A percentile compares a stretch with the other conserved stretches of the same genome.
phyloP scores from a whole-genome alignment of 2,113 vertebrate species.

The Spea bombifrons region DNA sequence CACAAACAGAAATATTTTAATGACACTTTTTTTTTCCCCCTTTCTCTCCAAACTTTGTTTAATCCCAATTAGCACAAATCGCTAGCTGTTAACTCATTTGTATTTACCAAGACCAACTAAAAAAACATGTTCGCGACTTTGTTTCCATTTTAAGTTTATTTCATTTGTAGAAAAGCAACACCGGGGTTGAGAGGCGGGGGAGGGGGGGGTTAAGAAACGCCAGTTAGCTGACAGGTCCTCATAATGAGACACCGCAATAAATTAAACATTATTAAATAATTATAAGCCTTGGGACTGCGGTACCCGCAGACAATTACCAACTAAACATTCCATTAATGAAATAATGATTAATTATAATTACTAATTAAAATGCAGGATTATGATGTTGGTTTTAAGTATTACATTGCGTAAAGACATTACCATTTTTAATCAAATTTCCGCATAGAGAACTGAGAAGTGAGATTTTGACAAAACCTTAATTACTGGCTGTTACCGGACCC shows the following conservation, averaged over 20 bases:
- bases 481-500: constrained; percentile 68
- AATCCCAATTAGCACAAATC: background rate
- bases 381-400: constrained; percentile 72
- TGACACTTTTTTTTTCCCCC: background rate
- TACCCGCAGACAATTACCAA: constrained; percentile 75
- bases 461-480: constrained; percentile 55
- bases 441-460: constrained; percentile 64
- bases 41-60: background rate
- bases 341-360: constrained; percentile 80
- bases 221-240: constrained; percentile 51
- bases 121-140: background rate
- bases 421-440: constrained; percentile 75
- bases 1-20: no score
- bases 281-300: constrained; percentile 66
- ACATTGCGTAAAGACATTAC: constrained; percentile 71
- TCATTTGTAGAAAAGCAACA: background rate
- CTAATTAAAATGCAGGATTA: constrained; percentile 83
- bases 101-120: background rate
- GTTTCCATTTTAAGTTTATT: background rate
- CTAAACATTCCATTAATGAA: constrained; percentile 79
- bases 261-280: constrained; percentile 64
- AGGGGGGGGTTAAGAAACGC: background rate
- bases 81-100: background rate
- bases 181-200: background rate
- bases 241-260: constrained; percentile 57